These are phyloP conservation scores for Lacanobia wlatinum DNA, from an alignment of 2,888 invertebrate species.

Conservation along the genomic window DNA sequence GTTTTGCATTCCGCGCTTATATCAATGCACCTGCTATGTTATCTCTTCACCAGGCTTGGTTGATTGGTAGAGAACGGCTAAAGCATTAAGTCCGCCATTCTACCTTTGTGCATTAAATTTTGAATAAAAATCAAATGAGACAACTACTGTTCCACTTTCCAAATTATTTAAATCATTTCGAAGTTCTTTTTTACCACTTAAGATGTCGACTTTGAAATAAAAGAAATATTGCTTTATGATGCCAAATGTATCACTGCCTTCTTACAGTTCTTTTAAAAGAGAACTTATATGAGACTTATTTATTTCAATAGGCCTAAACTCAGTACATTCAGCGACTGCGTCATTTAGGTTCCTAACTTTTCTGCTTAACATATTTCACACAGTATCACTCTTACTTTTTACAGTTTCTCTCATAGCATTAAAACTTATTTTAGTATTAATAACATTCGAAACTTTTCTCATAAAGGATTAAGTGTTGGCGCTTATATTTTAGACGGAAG, in stretches of 20 bases:
- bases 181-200: slow-evolving; percentile 41
- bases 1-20: no score
- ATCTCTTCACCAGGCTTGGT: no score
- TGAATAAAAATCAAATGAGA: slow-evolving; percentile 3
- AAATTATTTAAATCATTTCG: not conserved
- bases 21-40: no score
- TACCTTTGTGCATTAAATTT: not conserved
- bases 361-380: slow-evolving; percentile 33
- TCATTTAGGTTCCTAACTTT: slow-evolving; percentile 21
- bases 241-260: slow-evolving; percentile 19
- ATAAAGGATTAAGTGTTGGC: slow-evolving; percentile 58
- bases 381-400: slow-evolving; percentile 53
- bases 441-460: slow-evolving; percentile 57
- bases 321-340: not conserved
- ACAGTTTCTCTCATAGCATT: slow-evolving; percentile 48
- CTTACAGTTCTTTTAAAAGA: slow-evolving; percentile 31
- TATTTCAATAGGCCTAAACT: slow-evolving; percentile 16
- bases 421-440: slow-evolving; percentile 62
- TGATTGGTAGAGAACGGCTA: no score
- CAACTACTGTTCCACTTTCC: not conserved
- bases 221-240: slow-evolving; percentile 2
- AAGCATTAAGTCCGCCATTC: no score
- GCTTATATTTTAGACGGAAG: slow-evolving; percentile 52
- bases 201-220: slow-evolving; percentile 12
- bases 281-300: slow-evolving; percentile 23